These are phyloP conservation scores for Stichopus chloronotus DNA, from an alignment of 35 echinoderm and acorn worm species.

Conservation along the genomic window DNA sequence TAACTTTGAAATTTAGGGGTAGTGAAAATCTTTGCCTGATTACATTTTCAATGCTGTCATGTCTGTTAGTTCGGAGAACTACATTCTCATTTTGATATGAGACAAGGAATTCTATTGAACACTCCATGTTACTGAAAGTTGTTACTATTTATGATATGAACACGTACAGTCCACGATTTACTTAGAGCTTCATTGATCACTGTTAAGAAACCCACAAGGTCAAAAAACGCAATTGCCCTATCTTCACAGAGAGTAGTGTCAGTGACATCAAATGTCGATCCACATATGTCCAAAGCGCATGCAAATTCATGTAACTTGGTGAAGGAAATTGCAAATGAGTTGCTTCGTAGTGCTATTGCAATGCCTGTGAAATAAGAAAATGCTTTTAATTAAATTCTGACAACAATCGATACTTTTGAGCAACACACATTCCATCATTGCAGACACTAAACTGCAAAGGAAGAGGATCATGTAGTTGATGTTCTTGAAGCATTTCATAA, in stretches of 20 bases:
- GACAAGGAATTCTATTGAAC: too few species aligned
- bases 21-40: neutral
- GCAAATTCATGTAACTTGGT: neutral
- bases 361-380: too few species aligned
- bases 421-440: too few species aligned
- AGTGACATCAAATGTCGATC: neutral
- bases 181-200: neutral
- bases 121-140: too few species aligned
- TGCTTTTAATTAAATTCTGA: too few species aligned
- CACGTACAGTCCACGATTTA: neutral
- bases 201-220: constrained; percentile 1
- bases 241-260: neutral
- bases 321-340: too few species aligned
- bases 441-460: too few species aligned
- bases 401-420: too few species aligned
- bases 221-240: neutral
- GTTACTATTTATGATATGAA: too few species aligned
- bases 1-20: neutral
- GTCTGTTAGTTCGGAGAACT: too few species aligned
- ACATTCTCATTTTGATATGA: too few species aligned
- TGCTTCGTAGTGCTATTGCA: too few species aligned
- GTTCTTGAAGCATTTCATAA: neutral
- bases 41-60: neutral
- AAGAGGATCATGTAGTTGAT: neutral
- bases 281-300: neutral